A percentile compares a stretch with the other conserved stretches of the same genome.
Conservation (phyloP, 2,888 invertebrate genomes). For the Vesta saturnalis region DNA sequence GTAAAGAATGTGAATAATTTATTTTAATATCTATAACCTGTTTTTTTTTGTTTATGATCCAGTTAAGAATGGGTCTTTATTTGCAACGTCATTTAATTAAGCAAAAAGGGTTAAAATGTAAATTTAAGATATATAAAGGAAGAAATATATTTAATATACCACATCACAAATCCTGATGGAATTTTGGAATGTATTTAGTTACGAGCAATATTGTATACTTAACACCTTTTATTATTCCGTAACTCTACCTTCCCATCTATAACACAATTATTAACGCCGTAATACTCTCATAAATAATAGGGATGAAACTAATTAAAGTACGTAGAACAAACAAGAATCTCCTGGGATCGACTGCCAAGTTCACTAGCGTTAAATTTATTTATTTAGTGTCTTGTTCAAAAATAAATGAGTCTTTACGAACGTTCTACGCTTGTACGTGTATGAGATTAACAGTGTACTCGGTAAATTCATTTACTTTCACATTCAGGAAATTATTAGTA, state of each 20-base stretch:
- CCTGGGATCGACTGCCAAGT: conserved; percentile 29
- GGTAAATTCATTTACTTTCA: conserved; percentile 17
- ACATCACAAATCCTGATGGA: background rate
- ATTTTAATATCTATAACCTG: too few relatives aligned
- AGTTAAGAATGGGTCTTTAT: too few relatives aligned
- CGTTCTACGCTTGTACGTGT: conserved; percentile 22
- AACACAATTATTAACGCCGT: conserved; percentile 14
- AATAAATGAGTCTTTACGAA: conserved; percentile 29
- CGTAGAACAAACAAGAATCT: conserved; percentile 27
- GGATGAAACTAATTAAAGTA: conserved; percentile 32
- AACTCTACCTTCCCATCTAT: conserved; percentile 14
- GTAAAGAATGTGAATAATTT: background rate
- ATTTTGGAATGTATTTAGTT: conserved; percentile 1
- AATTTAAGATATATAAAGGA: background rate
- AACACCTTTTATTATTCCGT: conserved; percentile 11
- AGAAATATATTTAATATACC: background rate
- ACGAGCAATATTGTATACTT: background rate
- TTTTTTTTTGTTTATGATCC: too few relatives aligned
- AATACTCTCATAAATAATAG: conserved; percentile 21
- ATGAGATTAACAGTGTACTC: conserved; percentile 12
- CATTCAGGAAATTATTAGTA: conserved; percentile 18
- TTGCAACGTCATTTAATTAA: background rate
- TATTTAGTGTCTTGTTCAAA: conserved; percentile 32
- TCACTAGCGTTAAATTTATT: conserved; percentile 31
- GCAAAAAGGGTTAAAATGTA: background rate